Conservation (phyloP, 2,888 invertebrate species). For the Synergus umbraculus region DNA sequence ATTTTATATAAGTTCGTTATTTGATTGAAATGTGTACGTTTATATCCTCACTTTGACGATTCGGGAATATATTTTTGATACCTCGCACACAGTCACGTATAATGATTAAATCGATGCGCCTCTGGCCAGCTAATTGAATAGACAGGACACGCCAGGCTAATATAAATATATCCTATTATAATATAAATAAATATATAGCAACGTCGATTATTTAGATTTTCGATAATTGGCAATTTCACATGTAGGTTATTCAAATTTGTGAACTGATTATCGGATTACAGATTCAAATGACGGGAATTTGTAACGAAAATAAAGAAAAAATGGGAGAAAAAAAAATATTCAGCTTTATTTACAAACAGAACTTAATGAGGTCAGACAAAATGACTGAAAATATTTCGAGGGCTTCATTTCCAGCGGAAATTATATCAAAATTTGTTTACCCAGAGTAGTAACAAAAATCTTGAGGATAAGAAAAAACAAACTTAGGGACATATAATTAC, state of each 20-base stretch:
- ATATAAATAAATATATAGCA: not conserved
- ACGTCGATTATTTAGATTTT: slow-evolving; percentile 49
- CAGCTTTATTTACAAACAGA: no score
- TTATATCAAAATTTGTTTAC: no score
- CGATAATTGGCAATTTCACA: slow-evolving; percentile 50
- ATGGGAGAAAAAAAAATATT: no score
- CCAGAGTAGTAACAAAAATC: no score
- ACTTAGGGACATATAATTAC: no score
- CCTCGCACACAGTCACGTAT: slow-evolving; percentile 41
- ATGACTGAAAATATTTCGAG: no score
- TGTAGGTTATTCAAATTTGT: not conserved
- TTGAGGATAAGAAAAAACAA: no score
- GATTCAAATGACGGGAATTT: not conserved
- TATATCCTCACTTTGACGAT: not conserved
- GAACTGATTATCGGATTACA: not conserved
- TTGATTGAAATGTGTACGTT: not conserved
- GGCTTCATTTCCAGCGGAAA: no score
- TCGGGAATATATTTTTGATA: not conserved
- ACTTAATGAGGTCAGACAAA: no score
- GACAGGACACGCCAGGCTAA: not conserved
- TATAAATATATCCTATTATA: not conserved
- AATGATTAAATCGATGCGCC: slow-evolving; percentile 50
- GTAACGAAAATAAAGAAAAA: no score
- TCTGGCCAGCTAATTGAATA: slow-evolving; percentile 36
- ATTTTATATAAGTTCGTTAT: no score